phyloP scores from a whole-genome alignment of 2,888 invertebrate genomes.

The Idaea dimidiata region DNA sequence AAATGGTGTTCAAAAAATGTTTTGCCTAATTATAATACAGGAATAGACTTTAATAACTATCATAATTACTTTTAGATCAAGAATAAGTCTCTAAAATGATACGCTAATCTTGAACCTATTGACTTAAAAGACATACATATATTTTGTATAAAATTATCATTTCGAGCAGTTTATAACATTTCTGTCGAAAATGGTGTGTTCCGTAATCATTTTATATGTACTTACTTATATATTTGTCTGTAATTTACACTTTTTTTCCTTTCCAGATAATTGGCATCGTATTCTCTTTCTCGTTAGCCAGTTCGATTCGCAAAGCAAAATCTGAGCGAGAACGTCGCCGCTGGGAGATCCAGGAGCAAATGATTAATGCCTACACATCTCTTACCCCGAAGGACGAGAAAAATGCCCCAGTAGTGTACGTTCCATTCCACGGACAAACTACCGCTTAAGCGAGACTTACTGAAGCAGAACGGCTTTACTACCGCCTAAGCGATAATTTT shows the following conservation, averaged over 20 bases:
- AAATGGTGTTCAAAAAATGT: too few relatives aligned
- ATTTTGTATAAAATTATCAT: too few relatives aligned
- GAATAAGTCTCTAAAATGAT: too few relatives aligned
- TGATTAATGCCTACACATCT: slow-evolving; percentile 75
- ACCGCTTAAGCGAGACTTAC: slow-evolving; percentile 42
- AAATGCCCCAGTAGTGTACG: slow-evolving; percentile 64
- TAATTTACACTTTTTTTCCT: slow-evolving; percentile 18
- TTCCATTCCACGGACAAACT: slow-evolving; percentile 74
- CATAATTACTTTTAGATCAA: too few relatives aligned
- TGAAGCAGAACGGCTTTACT: not conserved
- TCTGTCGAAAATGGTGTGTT: too few relatives aligned
- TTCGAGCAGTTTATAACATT: not conserved
- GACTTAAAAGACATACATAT: too few relatives aligned
- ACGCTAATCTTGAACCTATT: too few relatives aligned
- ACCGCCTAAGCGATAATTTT: not conserved
- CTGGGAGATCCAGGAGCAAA: slow-evolving; percentile 84
- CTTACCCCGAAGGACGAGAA: slow-evolving; percentile 65
- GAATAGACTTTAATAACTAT: not conserved
- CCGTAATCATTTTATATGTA: too few relatives aligned
- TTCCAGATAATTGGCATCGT: slow-evolving; percentile 91
- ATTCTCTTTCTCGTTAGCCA: slow-evolving; percentile 93
- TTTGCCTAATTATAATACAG: too few relatives aligned
- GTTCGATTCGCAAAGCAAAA: slow-evolving; percentile 90
- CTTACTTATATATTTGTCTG: not conserved
- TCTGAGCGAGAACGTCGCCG: slow-evolving; percentile 85